These are phyloP conservation scores for Drosophila azteca DNA, from an alignment of 1,140 invertebrate species.

Conservation along the genomic window DNA sequence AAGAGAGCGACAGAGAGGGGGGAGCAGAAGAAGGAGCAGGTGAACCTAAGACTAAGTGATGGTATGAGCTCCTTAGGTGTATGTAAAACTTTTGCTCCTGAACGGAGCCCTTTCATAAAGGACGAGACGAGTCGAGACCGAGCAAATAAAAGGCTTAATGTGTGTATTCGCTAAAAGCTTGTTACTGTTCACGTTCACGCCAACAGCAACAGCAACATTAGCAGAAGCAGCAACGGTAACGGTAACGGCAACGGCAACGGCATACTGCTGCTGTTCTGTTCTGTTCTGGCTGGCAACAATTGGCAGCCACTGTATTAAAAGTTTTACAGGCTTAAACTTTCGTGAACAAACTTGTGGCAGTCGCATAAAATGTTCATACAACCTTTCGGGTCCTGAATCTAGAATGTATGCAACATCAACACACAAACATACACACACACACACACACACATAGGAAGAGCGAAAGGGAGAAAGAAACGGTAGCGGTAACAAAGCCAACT, in stretches of 20 bases:
- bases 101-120: constrained; percentile 35
- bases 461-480: not conserved
- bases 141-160: constrained; percentile 53
- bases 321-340: constrained; percentile 76
- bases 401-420: constrained; percentile 55
- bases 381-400: constrained; percentile 57
- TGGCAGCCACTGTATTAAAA: constrained; percentile 72
- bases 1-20: constrained; percentile 32
- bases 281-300: constrained; percentile 41
- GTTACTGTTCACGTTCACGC: constrained; percentile 20
- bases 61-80: constrained; percentile 17
- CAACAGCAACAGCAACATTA: constrained; percentile 13
- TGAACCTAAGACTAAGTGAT: constrained; percentile 8
- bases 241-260: constrained; percentile 18
- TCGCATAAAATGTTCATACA: constrained; percentile 67
- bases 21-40: constrained; percentile 16
- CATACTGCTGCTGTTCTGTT: not conserved
- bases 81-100: constrained; percentile 26
- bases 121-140: constrained; percentile 3
- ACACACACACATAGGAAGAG: not conserved
- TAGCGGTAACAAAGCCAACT: constrained; percentile 59
- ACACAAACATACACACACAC: constrained; percentile 4
- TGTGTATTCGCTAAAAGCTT: constrained; percentile 75
- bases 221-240: constrained; percentile 11
- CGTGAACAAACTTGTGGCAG: constrained; percentile 44